Base-by-base conservation (phyloP, 1,140 invertebrate species). In the Pinna nobilis region DNA sequence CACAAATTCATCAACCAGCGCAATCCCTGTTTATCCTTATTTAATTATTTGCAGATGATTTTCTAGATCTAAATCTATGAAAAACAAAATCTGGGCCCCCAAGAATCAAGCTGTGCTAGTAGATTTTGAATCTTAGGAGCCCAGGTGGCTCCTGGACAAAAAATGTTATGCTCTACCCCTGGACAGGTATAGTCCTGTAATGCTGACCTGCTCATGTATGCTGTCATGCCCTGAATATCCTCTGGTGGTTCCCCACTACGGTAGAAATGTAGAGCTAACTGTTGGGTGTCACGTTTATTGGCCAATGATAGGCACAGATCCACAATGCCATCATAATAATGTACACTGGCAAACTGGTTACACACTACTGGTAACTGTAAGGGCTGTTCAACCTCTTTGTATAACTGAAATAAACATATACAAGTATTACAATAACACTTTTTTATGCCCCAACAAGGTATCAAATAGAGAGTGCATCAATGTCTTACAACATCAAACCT, bases 251-350 rank as follows among this genome's bases (percentile, higher is more conserved):
- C 94, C 68, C 94, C 94, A 82, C 94, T 95, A 77, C 93, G 93
- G 85, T 98, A 98, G 90, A 93, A 98, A 88, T 97, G 94, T 15
- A 96, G 86, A 0, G 95, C 97, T 33, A 95, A 92, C 77, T 95
- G 93, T 69, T 96, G 94, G 0, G 96, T 95, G 90, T 99, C 97
- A 28, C 94, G 90, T 87, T 94, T 95, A 44, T 92, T 90, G 0
- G 96, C 96, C 84, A 95, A 95, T 3, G 93, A 92, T 0, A 95
- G 91, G 83, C 95, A 95, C 4, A 99, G 88, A 82, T 98, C 95
- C 15, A 98, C 93, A 11, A 98, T 94, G 1, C 96, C 96, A 32
- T 93, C 92, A 85, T 96, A 98, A 74, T 79, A 85, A 53, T 82
- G 80, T 11, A 95, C 93, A 57, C 92, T 92, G 9, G 93, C 91